These are phyloP conservation scores for Serripes groenlandicus DNA, from an alignment of 2,888 invertebrate species.

Conservation along the genomic window DNA sequence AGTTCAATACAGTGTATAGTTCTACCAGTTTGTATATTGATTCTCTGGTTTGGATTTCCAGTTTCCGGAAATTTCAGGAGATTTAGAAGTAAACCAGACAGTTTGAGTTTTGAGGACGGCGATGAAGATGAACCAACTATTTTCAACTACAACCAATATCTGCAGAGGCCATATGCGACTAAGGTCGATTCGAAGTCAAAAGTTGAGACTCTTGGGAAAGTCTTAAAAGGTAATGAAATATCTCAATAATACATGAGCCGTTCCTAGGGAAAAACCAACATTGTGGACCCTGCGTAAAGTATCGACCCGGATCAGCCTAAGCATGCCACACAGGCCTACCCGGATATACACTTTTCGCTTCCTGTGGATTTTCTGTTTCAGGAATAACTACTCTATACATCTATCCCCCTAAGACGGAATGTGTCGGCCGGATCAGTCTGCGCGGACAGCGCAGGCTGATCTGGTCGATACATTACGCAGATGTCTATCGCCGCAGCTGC, in stretches of 20 bases:
- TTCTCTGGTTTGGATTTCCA: not conserved
- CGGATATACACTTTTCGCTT: no score
- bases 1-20: not conserved
- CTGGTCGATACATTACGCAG: no score
- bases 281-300: no score
- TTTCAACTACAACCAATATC: slow-evolving; percentile 59
- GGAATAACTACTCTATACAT: no score
- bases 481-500: no score
- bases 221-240: slow-evolving; percentile 88
- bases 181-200: slow-evolving; percentile 84
- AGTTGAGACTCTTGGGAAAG: slow-evolving; percentile 88
- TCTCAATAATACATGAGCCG: not conserved
- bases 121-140: slow-evolving; percentile 44
- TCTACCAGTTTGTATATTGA: not conserved
- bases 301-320: no score
- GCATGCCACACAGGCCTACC: no score
- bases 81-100: not conserved
- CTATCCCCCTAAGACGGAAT: no score
- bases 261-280: no score
- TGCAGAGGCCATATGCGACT: slow-evolving; percentile 48
- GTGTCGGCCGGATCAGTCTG: no score
- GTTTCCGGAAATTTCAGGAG: not conserved
- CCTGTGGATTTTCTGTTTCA: no score
- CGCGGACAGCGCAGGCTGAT: no score
- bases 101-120: not conserved